Evolutionary conservation across 92 coral and sea anemone species (phyloP).

Genomic region (Desmophyllum pertusum): DNA sequence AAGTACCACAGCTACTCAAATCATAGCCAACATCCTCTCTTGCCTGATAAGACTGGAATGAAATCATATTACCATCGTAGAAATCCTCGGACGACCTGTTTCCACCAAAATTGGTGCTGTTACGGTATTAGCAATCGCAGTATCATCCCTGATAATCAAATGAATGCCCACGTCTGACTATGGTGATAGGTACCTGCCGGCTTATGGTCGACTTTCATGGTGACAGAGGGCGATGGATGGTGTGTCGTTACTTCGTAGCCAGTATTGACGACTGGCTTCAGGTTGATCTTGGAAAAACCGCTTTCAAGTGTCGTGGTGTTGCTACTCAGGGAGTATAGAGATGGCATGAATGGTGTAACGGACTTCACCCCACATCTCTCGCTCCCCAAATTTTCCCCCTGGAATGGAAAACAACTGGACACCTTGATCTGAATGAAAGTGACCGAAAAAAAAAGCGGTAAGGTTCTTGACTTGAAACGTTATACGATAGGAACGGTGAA

Average conservation of each 20-base stretch:
- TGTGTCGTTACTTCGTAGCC: neutral
- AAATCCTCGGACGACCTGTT: too few relatives aligned
- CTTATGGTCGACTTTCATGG: constrained; percentile 10
- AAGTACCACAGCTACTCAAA: too few relatives aligned
- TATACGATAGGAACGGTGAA: too few relatives aligned
- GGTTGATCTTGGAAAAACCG: neutral
- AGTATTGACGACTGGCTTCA: neutral
- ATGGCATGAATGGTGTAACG: neutral
- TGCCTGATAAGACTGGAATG: too few relatives aligned
- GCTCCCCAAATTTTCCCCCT: neutral
- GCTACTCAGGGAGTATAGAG: constrained; percentile 10
- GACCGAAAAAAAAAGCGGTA: too few relatives aligned
- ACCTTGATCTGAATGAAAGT: neutral
- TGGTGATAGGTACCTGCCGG: neutral
- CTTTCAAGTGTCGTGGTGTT: neutral
- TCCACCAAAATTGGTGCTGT: too few relatives aligned
- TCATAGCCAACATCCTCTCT: too few relatives aligned
- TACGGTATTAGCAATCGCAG: neutral
- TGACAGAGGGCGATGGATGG: neutral
- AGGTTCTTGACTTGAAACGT: too few relatives aligned
- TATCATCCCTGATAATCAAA: neutral
- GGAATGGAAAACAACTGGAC: neutral
- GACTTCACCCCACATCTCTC: neutral
- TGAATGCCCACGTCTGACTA: neutral
- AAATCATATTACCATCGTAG: too few relatives aligned